A percentile compares a stretch with the other conserved stretches of the same genome.
Evolutionary conservation across 2,888 invertebrate genomes (phyloP).

Genomic region (Lepidochitona cinerea): DNA sequence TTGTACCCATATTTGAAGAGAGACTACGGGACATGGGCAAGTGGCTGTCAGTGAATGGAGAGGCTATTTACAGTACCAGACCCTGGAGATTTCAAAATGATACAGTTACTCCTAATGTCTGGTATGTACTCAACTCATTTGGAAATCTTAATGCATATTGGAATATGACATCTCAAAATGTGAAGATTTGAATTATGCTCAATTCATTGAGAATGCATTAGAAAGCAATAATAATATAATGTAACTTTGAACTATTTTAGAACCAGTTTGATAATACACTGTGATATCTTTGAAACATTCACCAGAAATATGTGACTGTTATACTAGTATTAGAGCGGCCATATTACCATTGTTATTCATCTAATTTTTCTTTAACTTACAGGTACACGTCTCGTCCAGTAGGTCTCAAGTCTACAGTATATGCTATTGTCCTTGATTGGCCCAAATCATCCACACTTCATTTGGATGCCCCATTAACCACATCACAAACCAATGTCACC

Average conservation of each 20-base stretch:
- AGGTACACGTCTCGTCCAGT: slow-evolving; percentile 53
- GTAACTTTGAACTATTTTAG: too few relatives aligned
- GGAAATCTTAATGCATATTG: not conserved
- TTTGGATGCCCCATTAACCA: slow-evolving; percentile 71
- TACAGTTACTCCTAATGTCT: slow-evolving; percentile 78
- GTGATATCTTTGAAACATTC: too few relatives aligned
- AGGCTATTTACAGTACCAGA: slow-evolving; percentile 84
- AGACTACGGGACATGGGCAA: slow-evolving; percentile 82
- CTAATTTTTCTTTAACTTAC: not conserved
- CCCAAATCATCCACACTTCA: slow-evolving; percentile 75
- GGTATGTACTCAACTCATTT: slow-evolving; percentile 74
- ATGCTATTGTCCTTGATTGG: slow-evolving; percentile 81
- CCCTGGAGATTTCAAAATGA: slow-evolving; percentile 89
- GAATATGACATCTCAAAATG: too few relatives aligned
- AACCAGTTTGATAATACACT: too few relatives aligned
- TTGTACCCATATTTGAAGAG: slow-evolving; percentile 89
- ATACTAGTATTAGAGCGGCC: not conserved
- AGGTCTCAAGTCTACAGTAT: slow-evolving; percentile 61
- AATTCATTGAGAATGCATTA: too few relatives aligned
- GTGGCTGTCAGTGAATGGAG: slow-evolving; percentile 89
- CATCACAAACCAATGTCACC: slow-evolving; percentile 64
- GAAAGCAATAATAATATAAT: too few relatives aligned
- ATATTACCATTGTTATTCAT: not conserved
- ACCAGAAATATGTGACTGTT: too few relatives aligned
- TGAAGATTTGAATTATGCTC: too few relatives aligned